phyloP scores from a whole-genome alignment of 2,797 vertebrate species.

The Onychomys torridus region DNA sequence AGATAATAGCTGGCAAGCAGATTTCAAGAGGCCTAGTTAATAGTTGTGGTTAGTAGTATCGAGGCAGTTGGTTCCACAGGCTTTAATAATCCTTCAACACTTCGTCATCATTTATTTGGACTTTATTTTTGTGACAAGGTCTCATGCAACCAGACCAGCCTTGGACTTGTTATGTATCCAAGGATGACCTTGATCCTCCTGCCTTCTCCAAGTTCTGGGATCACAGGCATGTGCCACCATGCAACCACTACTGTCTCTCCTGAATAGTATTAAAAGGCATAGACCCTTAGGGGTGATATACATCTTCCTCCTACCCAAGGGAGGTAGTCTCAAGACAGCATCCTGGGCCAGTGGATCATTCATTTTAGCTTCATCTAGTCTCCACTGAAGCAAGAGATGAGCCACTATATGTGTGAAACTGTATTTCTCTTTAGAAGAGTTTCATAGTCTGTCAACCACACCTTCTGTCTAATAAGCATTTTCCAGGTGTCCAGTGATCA shows the following conservation, averaged over 20 bases:
- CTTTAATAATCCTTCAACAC: not conserved
- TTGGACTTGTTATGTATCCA: not conserved
- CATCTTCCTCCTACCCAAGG: not conserved
- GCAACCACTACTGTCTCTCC: not conserved
- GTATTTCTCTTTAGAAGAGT: not conserved
- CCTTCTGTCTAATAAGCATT: not conserved
- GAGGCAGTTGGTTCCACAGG: not conserved
- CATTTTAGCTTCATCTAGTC: not conserved
- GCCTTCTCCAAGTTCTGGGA: not conserved
- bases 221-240: not conserved
- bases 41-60: not conserved
- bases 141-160: not conserved
- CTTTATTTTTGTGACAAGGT: not conserved
- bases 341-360: not conserved
- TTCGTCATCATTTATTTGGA: not conserved
- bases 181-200: not conserved
- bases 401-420: not conserved
- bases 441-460: not conserved
- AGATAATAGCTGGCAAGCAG: conserved; percentile 58
- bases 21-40: not conserved
- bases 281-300: not conserved
- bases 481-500: not conserved
- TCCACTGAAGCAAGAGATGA: not conserved
- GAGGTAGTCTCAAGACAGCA: not conserved
- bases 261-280: not conserved